These are phyloP conservation scores for Mamestra configurata DNA, from an alignment of 1,140 invertebrate genomes.

Conservation along the genomic window DNA sequence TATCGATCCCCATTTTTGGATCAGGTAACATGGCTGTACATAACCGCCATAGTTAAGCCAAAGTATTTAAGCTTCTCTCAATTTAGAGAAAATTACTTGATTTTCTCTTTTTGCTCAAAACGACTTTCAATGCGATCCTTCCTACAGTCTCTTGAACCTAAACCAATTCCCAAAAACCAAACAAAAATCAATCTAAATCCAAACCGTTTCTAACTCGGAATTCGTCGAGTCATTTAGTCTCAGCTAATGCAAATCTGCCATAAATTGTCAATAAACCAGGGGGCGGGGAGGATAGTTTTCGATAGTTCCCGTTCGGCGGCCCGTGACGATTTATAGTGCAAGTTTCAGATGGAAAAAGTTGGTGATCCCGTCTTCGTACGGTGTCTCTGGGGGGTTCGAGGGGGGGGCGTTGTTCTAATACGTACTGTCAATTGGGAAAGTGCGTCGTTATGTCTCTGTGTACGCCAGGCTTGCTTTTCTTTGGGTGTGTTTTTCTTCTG, in stretches of 20 bases:
- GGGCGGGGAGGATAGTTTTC: conserved; percentile 60
- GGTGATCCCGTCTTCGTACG: conserved; percentile 72
- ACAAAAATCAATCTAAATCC: conserved; percentile 36
- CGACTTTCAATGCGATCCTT: too few species aligned
- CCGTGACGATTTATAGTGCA: conserved; percentile 80
- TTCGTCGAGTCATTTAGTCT: conserved; percentile 62
- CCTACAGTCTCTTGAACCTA: too few species aligned
- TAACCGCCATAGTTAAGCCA: too few species aligned
- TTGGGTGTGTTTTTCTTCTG: not conserved
- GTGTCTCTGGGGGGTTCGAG: conserved; percentile 59
- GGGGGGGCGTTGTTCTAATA: conserved; percentile 47
- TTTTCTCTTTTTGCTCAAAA: too few species aligned
- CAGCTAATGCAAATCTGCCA: conserved; percentile 77
- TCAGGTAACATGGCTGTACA: too few species aligned
- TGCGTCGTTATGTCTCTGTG: conserved; percentile 38
- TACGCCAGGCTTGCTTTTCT: conserved; percentile 2
- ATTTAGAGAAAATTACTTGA: too few species aligned
- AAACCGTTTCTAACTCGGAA: conserved; percentile 35
- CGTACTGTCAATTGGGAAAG: conserved; percentile 58
- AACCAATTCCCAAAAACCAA: too few species aligned
- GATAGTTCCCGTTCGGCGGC: conserved; percentile 58
- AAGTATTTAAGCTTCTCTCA: too few species aligned
- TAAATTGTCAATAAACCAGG: conserved; percentile 79
- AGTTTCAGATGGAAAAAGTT: conserved; percentile 86
- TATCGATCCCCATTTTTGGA: too few species aligned